Conservation (phyloP, 2,797 vertebrate genomes). For the Falco columbarius region DNA sequence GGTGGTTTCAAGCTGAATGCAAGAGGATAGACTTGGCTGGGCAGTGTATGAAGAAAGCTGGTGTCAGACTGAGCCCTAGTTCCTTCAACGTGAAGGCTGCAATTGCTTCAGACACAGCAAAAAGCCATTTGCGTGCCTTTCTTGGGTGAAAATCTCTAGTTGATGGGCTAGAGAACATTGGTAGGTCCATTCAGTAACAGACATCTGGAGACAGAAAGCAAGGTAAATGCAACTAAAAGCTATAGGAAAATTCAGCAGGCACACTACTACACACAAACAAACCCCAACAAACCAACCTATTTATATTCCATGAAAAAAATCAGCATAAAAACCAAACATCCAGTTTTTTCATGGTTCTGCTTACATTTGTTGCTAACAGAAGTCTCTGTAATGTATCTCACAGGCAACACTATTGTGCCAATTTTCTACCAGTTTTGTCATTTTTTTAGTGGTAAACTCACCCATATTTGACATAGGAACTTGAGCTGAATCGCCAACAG, state of each 20-base stretch:
- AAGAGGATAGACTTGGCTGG: background rate
- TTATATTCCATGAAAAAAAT: background rate
- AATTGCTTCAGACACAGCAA: background rate
- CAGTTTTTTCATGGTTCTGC: background rate
- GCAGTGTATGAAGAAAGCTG: accelerated
- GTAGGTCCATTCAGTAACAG: background rate
- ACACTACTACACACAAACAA: background rate
- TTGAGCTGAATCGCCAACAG: background rate
- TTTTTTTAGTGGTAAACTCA: background rate
- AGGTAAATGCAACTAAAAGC: background rate
- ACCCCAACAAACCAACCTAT: accelerated
- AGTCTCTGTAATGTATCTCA: background rate
- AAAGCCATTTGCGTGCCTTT: background rate
- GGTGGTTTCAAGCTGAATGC: background rate
- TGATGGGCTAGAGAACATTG: background rate
- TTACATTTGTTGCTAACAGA: background rate
- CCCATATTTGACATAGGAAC: background rate
- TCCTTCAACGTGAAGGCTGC: background rate
- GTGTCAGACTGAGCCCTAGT: background rate
- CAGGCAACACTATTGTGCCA: background rate
- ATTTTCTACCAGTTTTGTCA: background rate
- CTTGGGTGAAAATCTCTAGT: background rate
- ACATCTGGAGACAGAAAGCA: background rate
- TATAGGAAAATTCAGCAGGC: background rate
- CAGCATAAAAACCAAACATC: background rate